phyloP scores from a whole-genome alignment of 2,888 invertebrate species.

The Metallyticus violacea region DNA sequence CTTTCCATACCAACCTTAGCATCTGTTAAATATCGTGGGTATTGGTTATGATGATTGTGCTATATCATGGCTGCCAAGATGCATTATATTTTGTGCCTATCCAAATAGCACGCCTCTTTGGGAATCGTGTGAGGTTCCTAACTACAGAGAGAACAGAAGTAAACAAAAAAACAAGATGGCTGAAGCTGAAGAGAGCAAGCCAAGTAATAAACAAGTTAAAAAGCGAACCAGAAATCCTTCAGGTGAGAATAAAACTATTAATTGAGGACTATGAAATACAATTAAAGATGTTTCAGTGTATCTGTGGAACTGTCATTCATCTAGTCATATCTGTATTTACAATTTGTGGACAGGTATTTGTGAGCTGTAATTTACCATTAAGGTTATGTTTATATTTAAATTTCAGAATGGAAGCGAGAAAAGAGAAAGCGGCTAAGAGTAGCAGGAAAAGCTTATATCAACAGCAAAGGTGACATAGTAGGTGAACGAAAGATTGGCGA shows the following conservation, averaged over 20 bases:
- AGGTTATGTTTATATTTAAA: conserved; percentile 16
- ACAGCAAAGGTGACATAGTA: conserved; percentile 56
- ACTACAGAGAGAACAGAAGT: neutral
- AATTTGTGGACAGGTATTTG: too few species aligned
- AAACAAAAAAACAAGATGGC: conserved; percentile 21
- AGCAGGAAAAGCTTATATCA: conserved; percentile 55
- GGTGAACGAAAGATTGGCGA: conserved; percentile 54
- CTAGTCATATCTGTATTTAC: neutral
- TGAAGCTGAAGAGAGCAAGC: conserved; percentile 19
- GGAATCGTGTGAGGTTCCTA: neutral
- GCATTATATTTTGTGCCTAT: too few species aligned
- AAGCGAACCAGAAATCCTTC: conserved; percentile 26
- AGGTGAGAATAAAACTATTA: neutral
- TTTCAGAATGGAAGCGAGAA: conserved; percentile 57
- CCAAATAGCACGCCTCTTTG: too few species aligned
- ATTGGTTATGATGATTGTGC: too few species aligned
- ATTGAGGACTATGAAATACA: neutral
- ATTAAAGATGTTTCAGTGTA: neutral
- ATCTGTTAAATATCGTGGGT: too few species aligned
- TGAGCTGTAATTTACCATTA: neutral
- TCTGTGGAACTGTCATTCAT: neutral
- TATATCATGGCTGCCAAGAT: too few species aligned
- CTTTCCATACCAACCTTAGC: too few species aligned
- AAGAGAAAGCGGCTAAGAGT: conserved; percentile 56
- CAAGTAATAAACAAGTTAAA: conserved; percentile 18